Conservation (phyloP, 2,888 invertebrate genomes). For the Proisotoma minuta region DNA sequence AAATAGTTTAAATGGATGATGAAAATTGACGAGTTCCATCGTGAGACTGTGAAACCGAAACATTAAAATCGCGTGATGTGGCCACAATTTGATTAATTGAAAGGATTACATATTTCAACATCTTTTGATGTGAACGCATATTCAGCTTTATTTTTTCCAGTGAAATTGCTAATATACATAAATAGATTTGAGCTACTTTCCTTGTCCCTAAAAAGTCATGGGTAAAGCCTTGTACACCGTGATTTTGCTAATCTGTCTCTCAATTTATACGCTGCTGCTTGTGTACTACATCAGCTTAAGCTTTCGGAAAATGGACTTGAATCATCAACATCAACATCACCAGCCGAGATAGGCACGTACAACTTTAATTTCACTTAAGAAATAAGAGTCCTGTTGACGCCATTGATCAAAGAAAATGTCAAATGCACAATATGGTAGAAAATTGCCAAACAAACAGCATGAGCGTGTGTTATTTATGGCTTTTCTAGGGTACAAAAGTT, state of each 20-base stretch:
- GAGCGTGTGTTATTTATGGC: too few species aligned
- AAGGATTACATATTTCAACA: too few species aligned
- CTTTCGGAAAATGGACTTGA: conserved; percentile 23
- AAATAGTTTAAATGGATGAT: neutral
- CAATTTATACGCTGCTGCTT: conserved; percentile 29
- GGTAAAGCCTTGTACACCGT: conserved; percentile 19
- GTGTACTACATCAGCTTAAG: conserved; percentile 34
- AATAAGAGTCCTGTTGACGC: too few species aligned
- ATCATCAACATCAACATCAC: conserved; percentile 3
- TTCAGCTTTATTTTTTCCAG: too few species aligned
- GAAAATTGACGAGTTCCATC: neutral
- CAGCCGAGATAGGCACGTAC: too few species aligned
- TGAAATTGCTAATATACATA: neutral
- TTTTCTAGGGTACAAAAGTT: too few species aligned
- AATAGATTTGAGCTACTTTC: neutral
- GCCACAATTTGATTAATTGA: neutral
- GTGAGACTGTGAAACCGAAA: neutral
- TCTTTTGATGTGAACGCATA: too few species aligned
- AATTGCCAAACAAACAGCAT: too few species aligned
- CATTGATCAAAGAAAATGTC: too few species aligned
- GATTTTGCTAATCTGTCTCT: conserved; percentile 28
- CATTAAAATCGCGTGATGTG: neutral
- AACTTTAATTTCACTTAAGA: too few species aligned
- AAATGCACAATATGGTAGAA: too few species aligned
- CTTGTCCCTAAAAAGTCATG: neutral